Evolutionary conservation across 2,113 vertebrate genomes (phyloP).

Genomic region (Machaerirhynchus nigripectus): DNA sequence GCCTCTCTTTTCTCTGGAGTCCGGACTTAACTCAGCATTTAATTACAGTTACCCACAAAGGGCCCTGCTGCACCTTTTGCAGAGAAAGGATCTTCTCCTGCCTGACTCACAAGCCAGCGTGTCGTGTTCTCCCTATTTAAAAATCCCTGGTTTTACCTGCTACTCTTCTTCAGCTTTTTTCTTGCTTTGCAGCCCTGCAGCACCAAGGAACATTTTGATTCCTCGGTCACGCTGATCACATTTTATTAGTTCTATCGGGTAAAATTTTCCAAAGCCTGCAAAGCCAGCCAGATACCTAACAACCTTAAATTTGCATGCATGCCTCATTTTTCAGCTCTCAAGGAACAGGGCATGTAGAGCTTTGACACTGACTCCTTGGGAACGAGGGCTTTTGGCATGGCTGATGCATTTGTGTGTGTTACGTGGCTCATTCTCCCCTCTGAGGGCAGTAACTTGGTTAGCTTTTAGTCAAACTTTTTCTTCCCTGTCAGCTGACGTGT

Average conservation of each 20-base stretch:
- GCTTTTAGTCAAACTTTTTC: slow-evolving; percentile 12
- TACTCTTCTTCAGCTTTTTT: not conserved
- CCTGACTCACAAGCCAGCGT: not conserved
- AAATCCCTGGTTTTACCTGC: not conserved
- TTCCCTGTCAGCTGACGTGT: not conserved
- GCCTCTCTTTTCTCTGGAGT: not conserved
- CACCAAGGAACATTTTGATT: not conserved
- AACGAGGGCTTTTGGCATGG: not conserved
- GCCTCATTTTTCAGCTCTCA: not conserved
- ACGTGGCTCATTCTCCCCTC: not conserved
- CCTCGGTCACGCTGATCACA: not conserved
- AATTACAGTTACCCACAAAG: not conserved
- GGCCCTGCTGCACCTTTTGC: not conserved
- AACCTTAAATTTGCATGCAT: not conserved
- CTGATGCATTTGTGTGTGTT: not conserved
- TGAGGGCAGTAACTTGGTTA: not conserved
- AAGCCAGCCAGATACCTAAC: not conserved
- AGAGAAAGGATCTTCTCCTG: not conserved
- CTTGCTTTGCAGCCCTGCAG: not conserved
- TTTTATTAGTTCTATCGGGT: not conserved
- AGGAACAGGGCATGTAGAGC: not conserved
- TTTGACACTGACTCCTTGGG: not conserved
- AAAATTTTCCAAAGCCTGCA: not conserved
- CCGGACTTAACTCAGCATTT: not conserved
- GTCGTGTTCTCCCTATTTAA: not conserved